Conservation (phyloP, 2,888 invertebrate genomes). For the Flabesymbios commensalis region DNA sequence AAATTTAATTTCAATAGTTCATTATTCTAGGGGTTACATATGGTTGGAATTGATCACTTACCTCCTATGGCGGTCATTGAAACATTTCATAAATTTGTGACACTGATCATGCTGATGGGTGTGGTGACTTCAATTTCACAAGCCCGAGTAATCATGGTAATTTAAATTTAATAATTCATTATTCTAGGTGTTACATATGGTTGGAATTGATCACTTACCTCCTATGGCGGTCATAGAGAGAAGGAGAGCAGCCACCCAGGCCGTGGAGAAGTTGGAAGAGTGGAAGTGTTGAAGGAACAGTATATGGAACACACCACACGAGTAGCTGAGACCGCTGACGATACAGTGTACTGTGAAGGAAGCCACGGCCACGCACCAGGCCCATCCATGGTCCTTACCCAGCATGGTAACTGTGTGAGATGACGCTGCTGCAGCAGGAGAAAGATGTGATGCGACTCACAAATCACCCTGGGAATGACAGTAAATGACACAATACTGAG, state of each 20-base stretch:
- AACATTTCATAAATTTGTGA: no score
- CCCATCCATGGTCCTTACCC: slow-evolving; percentile 75
- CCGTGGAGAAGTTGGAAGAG: slow-evolving; percentile 9
- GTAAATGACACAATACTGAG: no score
- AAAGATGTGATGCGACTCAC: no score
- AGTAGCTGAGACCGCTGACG: slow-evolving; percentile 20
- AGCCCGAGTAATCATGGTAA: no score
- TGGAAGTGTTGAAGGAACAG: slow-evolving; percentile 15
- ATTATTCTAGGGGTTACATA: background rate
- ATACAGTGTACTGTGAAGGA: slow-evolving; percentile 76
- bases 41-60: background rate
- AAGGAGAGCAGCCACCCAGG: slow-evolving; percentile 19
- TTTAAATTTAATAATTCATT: no score
- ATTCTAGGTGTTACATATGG: background rate
- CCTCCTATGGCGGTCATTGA: slow-evolving; percentile 22
- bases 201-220: slow-evolving; percentile 10
- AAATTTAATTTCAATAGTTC: no score
- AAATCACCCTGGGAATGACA: no score
- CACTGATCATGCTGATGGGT: no score
- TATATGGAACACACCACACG: slow-evolving; percentile 16
- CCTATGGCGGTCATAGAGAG: slow-evolving; percentile 18
- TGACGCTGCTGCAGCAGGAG: no score
- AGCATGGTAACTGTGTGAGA: no score
- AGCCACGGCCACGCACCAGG: slow-evolving; percentile 78
- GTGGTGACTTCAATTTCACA: no score